Conservation (phyloP, 2,113 vertebrate genomes). For the Mungos mungo region DNA sequence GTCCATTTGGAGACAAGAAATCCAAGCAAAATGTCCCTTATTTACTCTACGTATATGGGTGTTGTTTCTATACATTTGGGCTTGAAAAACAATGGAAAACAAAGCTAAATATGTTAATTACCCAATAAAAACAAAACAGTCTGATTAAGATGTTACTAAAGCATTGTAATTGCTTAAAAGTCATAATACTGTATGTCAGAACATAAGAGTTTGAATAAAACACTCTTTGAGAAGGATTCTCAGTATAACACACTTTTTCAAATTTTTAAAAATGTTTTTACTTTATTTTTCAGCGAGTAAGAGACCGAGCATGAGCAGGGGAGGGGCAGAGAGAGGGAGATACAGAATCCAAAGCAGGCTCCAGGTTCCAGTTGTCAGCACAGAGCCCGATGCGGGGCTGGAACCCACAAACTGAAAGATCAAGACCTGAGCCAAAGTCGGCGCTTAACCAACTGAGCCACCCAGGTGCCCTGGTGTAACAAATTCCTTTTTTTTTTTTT, state of each 20-base stretch:
- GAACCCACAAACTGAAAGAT: too few relatives aligned
- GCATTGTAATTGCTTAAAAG: constrained; percentile 6
- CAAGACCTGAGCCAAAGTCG: too few relatives aligned
- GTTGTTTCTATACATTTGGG: background rate
- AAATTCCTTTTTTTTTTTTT: background rate
- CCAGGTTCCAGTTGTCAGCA: too few relatives aligned
- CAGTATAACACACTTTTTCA: background rate
- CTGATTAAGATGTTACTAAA: constrained; percentile 9
- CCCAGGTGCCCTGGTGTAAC: background rate
- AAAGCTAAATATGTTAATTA: background rate
- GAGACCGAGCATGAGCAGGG: too few relatives aligned
- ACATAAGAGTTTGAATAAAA: background rate
- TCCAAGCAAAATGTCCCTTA: background rate
- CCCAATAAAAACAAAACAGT: background rate
- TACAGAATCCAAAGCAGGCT: too few relatives aligned
- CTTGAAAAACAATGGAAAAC: background rate
- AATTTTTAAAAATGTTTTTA: background rate
- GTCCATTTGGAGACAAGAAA: background rate
- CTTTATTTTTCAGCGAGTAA: too few relatives aligned
- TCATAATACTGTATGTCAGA: background rate
- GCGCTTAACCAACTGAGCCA: too few relatives aligned
- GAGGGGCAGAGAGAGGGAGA: too few relatives aligned
- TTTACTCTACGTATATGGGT: background rate
- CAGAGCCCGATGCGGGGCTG: too few relatives aligned
- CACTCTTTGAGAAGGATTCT: background rate